Evolutionary conservation across 2,797 vertebrate species (phyloP).

Genomic region (Peromyscus melanophrys): DNA sequence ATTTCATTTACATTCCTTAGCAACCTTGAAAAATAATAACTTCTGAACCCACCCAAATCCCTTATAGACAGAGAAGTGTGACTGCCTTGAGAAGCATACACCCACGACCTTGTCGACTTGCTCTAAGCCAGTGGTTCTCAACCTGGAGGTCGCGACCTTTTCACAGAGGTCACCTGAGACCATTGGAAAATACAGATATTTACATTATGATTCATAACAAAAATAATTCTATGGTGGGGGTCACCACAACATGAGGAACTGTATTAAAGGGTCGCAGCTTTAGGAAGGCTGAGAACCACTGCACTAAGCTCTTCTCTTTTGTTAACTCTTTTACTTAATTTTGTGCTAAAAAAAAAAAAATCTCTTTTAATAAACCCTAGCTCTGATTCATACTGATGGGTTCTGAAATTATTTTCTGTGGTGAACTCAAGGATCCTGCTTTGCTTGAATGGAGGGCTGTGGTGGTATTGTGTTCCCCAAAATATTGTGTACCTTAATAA

Average conservation of each 20-base stretch:
- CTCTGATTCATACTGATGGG: background rate
- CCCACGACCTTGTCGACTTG: too few relatives aligned
- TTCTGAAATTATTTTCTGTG: background rate
- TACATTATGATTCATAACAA: background rate
- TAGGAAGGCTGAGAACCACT: background rate
- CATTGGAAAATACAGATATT: background rate
- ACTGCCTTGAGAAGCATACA: background rate
- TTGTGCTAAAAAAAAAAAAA: background rate
- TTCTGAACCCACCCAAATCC: background rate
- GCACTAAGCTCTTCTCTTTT: background rate
- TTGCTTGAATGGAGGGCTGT: background rate
- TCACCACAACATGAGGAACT: background rate
- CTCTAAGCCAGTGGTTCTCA: background rate
- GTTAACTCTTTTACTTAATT: background rate
- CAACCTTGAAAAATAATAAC: background rate
- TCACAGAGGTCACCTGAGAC: background rate
- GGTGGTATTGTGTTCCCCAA: too few relatives aligned
- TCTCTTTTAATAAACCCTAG: background rate
- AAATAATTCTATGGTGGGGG: background rate
- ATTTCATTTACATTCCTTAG: background rate
- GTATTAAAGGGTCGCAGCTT: background rate
- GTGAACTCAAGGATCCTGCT: background rate
- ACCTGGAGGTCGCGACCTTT: background rate
- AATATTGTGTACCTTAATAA: too few relatives aligned
- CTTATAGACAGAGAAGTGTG: background rate